Base-by-base conservation (phyloP, 1,140 invertebrate genomes). In the Mactra quadrangularis region DNA sequence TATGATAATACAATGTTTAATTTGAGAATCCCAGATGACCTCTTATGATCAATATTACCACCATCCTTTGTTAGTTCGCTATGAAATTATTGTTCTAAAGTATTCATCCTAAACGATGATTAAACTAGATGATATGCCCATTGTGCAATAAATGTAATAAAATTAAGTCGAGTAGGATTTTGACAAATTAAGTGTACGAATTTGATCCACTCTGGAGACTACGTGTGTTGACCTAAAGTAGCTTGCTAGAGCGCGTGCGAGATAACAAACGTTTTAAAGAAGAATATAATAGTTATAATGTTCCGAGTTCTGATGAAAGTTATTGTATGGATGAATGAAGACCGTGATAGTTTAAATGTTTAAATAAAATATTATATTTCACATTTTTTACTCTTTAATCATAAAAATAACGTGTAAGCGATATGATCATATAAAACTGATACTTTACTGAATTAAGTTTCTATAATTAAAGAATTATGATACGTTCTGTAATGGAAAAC, bases 161-260 rank as follows among this genome's bases (percentile, higher is more conserved):
- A 75, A 75, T 75, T 75, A 75, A 75, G 72, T 27, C 57, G 57
- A 57, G 41, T 33, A 75, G 25, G 45, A 47, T 75, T 75, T 59
- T 47, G 72, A 68, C 53, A 75, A 75, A 75, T 75, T 75, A 75
- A 75, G 72, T 75, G 38, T 60, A 60, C 7, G 72, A 75, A 68
- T 68, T 45, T 47, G 57, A 59, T 59, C 59, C 57, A 33, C 38
- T 19, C 38, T n/a, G 0, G 53, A 60, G 38, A 38, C 22, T 59
- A 45, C 13, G 17, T 33, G 33, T 45, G 29, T 31, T 57, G 27
- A 22, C 13, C 17, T 57, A 75, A 75, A 75, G 72, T 60, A 75
- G 53, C 57, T 75, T 27, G 38, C 22, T 60, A 27, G 52, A 35
- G 31, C 35, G 29, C 29, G 45, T 57, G 22, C 53, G 19, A 19